Percentiles rank a stretch among this genome's conserved stretches.
Conservation (phyloP, 2,888 invertebrate genomes). For the Drosophila cognata region DNA sequence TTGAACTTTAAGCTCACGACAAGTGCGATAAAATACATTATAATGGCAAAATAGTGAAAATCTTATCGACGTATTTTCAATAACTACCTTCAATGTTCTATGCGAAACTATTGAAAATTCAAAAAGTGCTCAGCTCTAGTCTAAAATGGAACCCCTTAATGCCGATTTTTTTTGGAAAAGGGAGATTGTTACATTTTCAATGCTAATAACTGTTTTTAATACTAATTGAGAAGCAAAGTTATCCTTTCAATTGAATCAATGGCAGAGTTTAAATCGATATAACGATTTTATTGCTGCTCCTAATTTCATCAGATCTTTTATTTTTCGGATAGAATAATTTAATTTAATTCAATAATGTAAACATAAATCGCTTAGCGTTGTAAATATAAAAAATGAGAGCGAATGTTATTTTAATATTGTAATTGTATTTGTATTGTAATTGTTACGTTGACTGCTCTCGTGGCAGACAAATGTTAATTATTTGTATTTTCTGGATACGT, state of each 20-base stretch:
- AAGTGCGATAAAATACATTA: conserved; percentile 35
- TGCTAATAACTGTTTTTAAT: neutral
- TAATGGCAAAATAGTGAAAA: conserved; percentile 22
- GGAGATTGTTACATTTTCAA: neutral
- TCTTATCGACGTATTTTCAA: conserved; percentile 45
- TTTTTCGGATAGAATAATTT: neutral
- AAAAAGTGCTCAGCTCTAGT: neutral
- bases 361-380: neutral
- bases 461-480: neutral
- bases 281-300: neutral
- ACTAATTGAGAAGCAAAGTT: neutral
- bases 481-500: neutral
- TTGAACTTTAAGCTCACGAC: conserved; percentile 42
- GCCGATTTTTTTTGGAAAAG: neutral
- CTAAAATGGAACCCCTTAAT: conserved; percentile 8
- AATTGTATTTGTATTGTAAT: neutral
- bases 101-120: conserved; percentile 25
- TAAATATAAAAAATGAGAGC: neutral
- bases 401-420: neutral
- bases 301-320: neutral
- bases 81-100: conserved; percentile 28
- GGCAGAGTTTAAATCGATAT: neutral
- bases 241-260: neutral
- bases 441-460: neutral
- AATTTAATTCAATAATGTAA: neutral